Evolutionary conservation across 2,113 vertebrate species (phyloP).

Genomic region (Chionodraco myersi): DNA sequence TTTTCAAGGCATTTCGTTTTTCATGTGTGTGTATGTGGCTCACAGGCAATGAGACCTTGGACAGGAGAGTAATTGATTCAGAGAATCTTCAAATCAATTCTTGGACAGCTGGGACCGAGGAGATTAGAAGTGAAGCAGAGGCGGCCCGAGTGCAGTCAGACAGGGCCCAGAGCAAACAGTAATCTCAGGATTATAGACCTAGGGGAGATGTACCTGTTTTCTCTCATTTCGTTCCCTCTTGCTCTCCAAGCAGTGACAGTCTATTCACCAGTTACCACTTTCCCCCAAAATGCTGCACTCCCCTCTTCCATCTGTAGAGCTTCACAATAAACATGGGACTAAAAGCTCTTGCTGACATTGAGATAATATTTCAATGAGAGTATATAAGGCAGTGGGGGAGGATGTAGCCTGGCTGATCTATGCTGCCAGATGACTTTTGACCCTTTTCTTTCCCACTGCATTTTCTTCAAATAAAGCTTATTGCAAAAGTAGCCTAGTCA

Average conservation of each 20-base stretch:
- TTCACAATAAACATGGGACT: constrained; percentile 49
- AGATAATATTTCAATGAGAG: constrained; percentile 43
- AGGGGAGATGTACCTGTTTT: constrained; percentile 85
- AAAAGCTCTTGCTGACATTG: constrained; percentile 59
- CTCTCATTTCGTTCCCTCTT: constrained; percentile 80
- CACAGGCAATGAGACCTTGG: constrained; percentile 81
- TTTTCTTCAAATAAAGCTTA: constrained; percentile 49
- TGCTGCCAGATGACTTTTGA: constrained; percentile 51
- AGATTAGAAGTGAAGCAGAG: constrained; percentile 86
- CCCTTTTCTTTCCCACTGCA: constrained; percentile 40
- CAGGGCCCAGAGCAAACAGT: constrained; percentile 83
- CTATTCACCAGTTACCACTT: constrained; percentile 73
- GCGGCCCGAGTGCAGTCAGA: constrained; percentile 78
- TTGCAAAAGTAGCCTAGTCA: constrained; percentile 55
- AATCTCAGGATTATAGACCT: constrained; percentile 87
- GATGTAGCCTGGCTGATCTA: constrained; percentile 48
- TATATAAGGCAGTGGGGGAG: constrained; percentile 34
- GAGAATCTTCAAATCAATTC: constrained; percentile 88
- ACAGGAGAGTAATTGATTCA: constrained; percentile 87
- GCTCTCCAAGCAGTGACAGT: constrained; percentile 76
- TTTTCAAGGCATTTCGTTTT: constrained; percentile 54
- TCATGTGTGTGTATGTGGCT: constrained; percentile 70
- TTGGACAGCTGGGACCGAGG: constrained; percentile 84
- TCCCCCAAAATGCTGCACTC: constrained; percentile 59
- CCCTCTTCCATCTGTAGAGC: constrained; percentile 50